These are phyloP conservation scores for Tenthredo distinguenda DNA, from an alignment of 2,888 invertebrate species.

Conservation along the genomic window DNA sequence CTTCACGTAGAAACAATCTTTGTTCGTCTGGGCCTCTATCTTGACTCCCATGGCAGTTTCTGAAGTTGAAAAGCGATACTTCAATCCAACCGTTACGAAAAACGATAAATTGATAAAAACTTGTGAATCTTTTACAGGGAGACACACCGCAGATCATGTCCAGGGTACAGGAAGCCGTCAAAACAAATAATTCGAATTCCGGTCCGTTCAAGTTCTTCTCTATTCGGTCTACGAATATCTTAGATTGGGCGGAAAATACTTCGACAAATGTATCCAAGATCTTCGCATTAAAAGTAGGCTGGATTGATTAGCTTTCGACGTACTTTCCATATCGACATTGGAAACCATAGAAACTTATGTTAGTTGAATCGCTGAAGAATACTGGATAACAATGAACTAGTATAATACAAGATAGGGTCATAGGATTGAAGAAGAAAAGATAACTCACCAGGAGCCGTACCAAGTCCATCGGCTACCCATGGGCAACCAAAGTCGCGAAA, in stretches of 20 bases:
- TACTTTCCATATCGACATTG: neutral
- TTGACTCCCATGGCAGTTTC: slow-evolving; percentile 88
- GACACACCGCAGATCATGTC: slow-evolving; percentile 83
- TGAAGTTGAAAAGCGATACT: slow-evolving; percentile 67
- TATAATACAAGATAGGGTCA: neutral
- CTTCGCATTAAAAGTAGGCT: neutral
- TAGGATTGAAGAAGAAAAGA: neutral
- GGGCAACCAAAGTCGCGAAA: neutral
- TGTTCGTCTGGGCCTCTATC: neutral
- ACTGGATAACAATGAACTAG: neutral
- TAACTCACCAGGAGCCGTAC: neutral
- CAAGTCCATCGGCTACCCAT: slow-evolving; percentile 18
- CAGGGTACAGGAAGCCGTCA: slow-evolving; percentile 81
- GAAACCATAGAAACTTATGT: neutral
- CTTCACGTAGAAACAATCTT: slow-evolving; percentile 79
- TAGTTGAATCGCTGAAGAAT: neutral
- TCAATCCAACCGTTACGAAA: neutral
- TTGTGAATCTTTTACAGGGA: slow-evolving; percentile 50
- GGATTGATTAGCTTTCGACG: neutral
- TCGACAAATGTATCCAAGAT: slow-evolving; percentile 74
- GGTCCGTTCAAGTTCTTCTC: slow-evolving; percentile 73
- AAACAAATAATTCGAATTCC: slow-evolving; percentile 80
- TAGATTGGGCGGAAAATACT: slow-evolving; percentile 82
- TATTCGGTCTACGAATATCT: slow-evolving; percentile 79
- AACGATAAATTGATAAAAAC: neutral